These are phyloP conservation scores for Amniataba percoides DNA, from an alignment of 2,797 vertebrate genomes.

Conservation along the genomic window DNA sequence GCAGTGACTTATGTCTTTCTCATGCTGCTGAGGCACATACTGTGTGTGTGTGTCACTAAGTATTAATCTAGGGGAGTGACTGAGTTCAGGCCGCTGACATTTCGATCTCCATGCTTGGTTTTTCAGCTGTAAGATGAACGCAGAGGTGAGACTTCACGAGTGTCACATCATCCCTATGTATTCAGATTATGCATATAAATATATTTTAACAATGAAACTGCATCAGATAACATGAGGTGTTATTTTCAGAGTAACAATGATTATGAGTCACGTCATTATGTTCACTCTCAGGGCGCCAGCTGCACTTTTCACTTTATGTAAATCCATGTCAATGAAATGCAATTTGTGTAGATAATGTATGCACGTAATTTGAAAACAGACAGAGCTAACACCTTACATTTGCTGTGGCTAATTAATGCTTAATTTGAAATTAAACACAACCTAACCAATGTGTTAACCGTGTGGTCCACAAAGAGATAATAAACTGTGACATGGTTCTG, in stretches of 20 bases:
- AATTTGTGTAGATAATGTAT: conserved; percentile 38
- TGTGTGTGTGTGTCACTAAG: conserved; percentile 7
- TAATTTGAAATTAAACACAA: conserved; percentile 15
- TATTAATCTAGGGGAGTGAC: conserved; percentile 41
- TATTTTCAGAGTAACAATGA: conserved; percentile 27
- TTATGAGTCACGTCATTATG: conserved; percentile 40
- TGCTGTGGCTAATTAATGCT: conserved; percentile 33
- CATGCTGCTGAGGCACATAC: not conserved
- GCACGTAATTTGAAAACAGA: conserved; percentile 37
- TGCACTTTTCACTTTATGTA: conserved; percentile 65
- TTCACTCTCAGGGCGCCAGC: conserved; percentile 45
- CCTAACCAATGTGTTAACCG: not conserved
- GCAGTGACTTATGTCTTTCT: conserved; percentile 34
- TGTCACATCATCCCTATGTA: conserved; percentile 2
- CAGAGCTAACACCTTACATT: conserved; percentile 25
- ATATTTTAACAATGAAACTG: conserved; percentile 8
- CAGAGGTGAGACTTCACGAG: not conserved
- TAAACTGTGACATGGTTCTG: not conserved
- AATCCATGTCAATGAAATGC: conserved; percentile 37
- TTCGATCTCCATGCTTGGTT: conserved; percentile 14
- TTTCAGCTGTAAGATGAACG: not conserved
- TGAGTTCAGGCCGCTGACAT: conserved; percentile 38
- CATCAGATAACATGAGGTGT: not conserved
- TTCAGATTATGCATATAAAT: not conserved
- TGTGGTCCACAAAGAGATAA: not conserved